These are phyloP conservation scores for Triplophysa tibetana DNA, from an alignment of 2,113 vertebrate species.

Conservation along the genomic window DNA sequence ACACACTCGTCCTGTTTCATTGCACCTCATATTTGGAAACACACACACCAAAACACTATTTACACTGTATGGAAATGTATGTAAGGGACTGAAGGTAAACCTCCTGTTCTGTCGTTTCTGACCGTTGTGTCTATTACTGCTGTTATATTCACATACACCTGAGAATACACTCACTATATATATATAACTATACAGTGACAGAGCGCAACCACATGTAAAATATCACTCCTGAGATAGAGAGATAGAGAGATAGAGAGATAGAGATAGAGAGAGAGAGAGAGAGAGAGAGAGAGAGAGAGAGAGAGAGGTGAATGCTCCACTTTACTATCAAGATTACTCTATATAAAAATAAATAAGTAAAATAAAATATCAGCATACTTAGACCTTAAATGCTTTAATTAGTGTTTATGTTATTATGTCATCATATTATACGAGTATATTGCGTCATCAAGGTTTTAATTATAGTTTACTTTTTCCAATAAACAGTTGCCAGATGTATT, in stretches of 20 bases:
- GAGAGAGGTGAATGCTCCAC: not conserved
- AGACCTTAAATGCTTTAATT: no score
- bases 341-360: no score
- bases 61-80: not conserved
- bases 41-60: slow-evolving; percentile 25
- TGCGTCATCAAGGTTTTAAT: no score
- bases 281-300: not conserved
- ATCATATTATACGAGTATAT: no score
- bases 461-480: not conserved
- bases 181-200: not conserved
- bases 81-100: not conserved
- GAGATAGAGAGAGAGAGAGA: not conserved
- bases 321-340: no score
- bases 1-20: slow-evolving; percentile 1
- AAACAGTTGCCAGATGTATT: no score
- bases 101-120: slow-evolving; percentile 1
- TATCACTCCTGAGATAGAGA: slow-evolving; percentile 3
- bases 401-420: no score
- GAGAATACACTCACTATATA: not conserved
- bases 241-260: no score
- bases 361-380: no score
- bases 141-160: slow-evolving; percentile 4
- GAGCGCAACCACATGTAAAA: slow-evolving; percentile 3
- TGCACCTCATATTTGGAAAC: not conserved
- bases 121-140: not conserved